A percentile compares a stretch with the other conserved stretches of the same genome.
phyloP scores from a whole-genome alignment of 1,140 invertebrate genomes.

The Drosophila pseudoananassae region DNA sequence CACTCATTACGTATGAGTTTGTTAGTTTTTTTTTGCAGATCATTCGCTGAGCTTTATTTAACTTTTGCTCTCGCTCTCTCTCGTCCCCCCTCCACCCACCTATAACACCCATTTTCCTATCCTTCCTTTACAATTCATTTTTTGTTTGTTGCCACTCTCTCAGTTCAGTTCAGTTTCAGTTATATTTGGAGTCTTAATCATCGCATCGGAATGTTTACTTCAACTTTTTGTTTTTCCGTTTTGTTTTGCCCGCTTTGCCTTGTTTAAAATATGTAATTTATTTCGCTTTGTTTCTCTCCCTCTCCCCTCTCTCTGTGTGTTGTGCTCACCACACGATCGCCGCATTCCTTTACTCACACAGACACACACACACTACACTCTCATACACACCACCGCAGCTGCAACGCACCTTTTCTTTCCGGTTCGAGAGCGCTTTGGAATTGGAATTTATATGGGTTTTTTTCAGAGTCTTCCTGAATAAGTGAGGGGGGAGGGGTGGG shows the following conservation, averaged over 20 bases:
- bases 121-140: slow-evolving; percentile 61
- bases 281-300: slow-evolving; percentile 65
- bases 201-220: slow-evolving; percentile 82
- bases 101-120: not conserved
- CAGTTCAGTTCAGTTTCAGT: slow-evolving; percentile 78
- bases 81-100: not conserved
- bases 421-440: slow-evolving; percentile 56
- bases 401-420: slow-evolving; percentile 76
- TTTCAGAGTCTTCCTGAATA: slow-evolving; percentile 35
- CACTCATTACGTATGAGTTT: slow-evolving; percentile 77
- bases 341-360: slow-evolving; percentile 68
- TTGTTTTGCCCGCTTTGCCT: slow-evolving; percentile 49
- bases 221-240: slow-evolving; percentile 50
- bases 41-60: slow-evolving; percentile 80
- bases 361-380: not conserved
- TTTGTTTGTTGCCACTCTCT: slow-evolving; percentile 66
- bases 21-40: slow-evolving; percentile 75
- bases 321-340: slow-evolving; percentile 16
- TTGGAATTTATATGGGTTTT: slow-evolving; percentile 75
- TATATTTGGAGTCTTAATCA: slow-evolving; percentile 84
- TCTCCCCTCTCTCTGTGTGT: slow-evolving; percentile 2
- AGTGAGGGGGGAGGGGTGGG: not conserved
- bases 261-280: slow-evolving; percentile 77
- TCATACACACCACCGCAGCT: slow-evolving; percentile 32
- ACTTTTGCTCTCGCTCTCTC: slow-evolving; percentile 58